phyloP scores from a whole-genome alignment of 2,797 vertebrate species.

The Labroides dimidiatus region DNA sequence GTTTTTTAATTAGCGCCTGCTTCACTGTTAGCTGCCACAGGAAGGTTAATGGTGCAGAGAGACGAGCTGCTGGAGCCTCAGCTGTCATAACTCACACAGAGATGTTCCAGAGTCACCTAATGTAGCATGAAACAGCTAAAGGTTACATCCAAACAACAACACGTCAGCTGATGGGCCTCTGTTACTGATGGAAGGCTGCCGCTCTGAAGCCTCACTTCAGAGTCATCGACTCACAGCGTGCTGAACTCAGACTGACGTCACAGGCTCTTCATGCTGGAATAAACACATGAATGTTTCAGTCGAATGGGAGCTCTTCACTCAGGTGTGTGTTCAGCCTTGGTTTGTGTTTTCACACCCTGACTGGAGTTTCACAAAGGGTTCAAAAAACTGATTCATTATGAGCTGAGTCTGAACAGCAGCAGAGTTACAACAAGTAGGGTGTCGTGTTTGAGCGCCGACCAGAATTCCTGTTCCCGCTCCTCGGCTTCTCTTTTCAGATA shows the following conservation, averaged over 20 bases:
- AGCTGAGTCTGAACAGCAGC: no score
- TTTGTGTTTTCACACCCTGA: no score
- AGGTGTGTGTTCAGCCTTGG: no score
- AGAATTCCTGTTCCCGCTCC: no score
- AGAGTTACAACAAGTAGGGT: no score
- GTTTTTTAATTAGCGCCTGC: conserved; percentile 62
- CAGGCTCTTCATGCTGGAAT: not conserved
- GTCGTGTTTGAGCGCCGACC: no score
- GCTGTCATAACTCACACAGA: conserved; percentile 36
- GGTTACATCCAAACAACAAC: conserved; percentile 12
- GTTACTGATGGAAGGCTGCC: not conserved
- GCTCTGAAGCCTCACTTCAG: not conserved
- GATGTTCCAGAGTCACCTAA: conserved; percentile 31
- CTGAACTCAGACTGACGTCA: not conserved
- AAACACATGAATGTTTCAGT: not conserved
- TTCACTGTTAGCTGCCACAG: conserved; percentile 45
- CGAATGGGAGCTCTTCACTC: no score
- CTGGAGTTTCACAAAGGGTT: no score
- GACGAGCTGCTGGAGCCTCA: not conserved
- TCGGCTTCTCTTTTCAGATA: no score
- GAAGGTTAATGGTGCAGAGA: conserved; percentile 56
- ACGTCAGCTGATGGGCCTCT: conserved; percentile 9
- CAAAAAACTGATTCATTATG: no score
- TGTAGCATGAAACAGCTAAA: conserved; percentile 31
- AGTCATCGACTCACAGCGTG: not conserved